Conservation (phyloP, 2,113 vertebrate species). For the Pelecanoides urinatrix region DNA sequence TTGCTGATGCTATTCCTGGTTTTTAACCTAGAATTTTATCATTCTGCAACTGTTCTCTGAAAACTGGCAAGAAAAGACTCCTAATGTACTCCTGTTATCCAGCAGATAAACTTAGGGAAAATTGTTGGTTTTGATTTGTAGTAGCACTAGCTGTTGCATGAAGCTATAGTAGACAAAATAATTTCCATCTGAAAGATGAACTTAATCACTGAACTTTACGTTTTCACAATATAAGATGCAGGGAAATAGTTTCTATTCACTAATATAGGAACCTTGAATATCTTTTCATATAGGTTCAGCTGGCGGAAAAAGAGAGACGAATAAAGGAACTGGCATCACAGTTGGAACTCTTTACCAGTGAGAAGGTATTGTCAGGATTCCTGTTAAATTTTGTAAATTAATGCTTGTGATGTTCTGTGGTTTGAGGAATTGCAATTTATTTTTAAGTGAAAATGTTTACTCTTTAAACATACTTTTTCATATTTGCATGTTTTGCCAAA, state of each 20-base stretch:
- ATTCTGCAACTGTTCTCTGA: background rate
- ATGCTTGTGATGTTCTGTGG: background rate
- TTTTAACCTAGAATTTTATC: background rate
- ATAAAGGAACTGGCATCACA: slow-evolving; percentile 85
- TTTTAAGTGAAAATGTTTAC: background rate
- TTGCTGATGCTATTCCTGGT: background rate
- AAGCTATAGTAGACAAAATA: background rate
- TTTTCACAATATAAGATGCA: background rate
- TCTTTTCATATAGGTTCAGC: slow-evolving; percentile 80
- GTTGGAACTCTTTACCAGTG: slow-evolving; percentile 77
- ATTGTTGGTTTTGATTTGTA: background rate
- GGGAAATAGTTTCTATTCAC: background rate
- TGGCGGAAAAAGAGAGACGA: slow-evolving; percentile 88
- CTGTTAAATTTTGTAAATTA: background rate
- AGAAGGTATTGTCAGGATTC: slow-evolving; percentile 77
- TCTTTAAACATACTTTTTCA: background rate
- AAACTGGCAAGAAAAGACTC: background rate
- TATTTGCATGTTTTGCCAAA: background rate
- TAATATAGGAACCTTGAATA: background rate
- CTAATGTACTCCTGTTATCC: background rate
- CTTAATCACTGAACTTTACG: background rate
- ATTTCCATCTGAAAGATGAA: background rate
- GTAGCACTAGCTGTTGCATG: background rate
- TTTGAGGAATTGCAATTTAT: background rate
- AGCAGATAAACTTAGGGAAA: background rate